Conservation (phyloP, 2,797 vertebrate genomes). For the Poecilia velifera region DNA sequence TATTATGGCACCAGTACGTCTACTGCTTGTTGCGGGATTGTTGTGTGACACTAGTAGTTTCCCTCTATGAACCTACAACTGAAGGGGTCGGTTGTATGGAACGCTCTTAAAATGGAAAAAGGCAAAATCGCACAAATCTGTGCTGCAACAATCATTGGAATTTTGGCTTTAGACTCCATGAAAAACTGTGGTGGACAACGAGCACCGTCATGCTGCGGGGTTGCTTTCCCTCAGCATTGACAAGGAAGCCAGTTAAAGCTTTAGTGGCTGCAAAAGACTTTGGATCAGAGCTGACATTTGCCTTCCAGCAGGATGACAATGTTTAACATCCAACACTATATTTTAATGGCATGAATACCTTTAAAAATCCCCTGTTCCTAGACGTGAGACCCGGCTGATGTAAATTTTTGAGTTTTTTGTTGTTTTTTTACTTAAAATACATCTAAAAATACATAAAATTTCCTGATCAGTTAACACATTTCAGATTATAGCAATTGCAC, state of each 20-base stretch:
- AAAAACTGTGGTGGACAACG: not conserved
- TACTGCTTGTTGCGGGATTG: not conserved
- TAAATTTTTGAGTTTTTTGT: slow-evolving; percentile 9
- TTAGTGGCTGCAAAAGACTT: not conserved
- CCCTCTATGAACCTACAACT: not conserved
- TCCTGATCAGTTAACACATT: slow-evolving; percentile 47
- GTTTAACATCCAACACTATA: not conserved
- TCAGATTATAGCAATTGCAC: slow-evolving; percentile 44
- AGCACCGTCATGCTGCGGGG: not conserved
- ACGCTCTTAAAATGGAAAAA: not conserved
- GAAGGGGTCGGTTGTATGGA: not conserved
- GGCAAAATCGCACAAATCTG: not conserved
- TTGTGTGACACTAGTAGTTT: not conserved
- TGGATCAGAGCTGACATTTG: not conserved
- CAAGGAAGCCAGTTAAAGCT: not conserved
- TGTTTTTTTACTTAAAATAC: not conserved
- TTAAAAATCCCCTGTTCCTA: not conserved
- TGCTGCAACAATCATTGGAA: not conserved
- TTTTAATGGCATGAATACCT: not conserved
- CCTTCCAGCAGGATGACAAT: not conserved
- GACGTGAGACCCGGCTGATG: slow-evolving; percentile 10
- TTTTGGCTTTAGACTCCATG: not conserved
- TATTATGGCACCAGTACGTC: not conserved
- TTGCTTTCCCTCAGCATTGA: not conserved
- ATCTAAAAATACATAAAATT: slow-evolving; percentile 30